Base-by-base conservation (phyloP, 2,888 invertebrate genomes). In the Gymnosoma rotundatum region DNA sequence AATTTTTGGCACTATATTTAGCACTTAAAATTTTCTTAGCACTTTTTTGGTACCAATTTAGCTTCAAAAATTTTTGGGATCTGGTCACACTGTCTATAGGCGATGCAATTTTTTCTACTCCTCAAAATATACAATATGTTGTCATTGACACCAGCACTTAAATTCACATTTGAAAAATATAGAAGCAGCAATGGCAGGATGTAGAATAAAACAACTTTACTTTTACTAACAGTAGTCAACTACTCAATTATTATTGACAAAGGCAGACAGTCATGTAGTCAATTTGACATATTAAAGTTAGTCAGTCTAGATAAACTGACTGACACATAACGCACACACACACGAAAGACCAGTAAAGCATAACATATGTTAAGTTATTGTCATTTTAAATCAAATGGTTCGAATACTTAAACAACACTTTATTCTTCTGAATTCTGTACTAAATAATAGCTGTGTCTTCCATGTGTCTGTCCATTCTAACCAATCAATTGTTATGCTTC, bases 401-500 rank as follows among this genome's bases (percentile, higher is more conserved):
- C 63, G n/a, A 76, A 64, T 60, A 56, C 61, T 60, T 72, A 76
- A 82, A 50, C 52, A 76, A 72, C 64, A 81, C 56, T 76, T 60
- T 67, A 56, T 73, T n/a, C 50, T 21, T 36, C 2, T 2, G 50
- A n/a, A 14, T n/a, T 61, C 25, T 42, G 18, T 50, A 36, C 21
- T 20, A 60, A 70, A 48, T 48, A 18, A 48, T 58, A 38, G 45
- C 32, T 48, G 54, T 14, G n/a, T 45, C 56, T 56, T 20, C 18
- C 8, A 38, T n/a, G 18, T 36, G 42, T 56, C 54, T 36, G 72
- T 58, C 25, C 38, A 45, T 72, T 72, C 67, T 67, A 78, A 81
- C 78, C 86, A 85, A 87, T 87, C 87, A 87, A 87, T 85, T 87
- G 83, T 76, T 87, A 75, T 82, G 85, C 87, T 86, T 85, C 83